Percentiles rank a stretch among this genome's conserved stretches.
Conservation (phyloP, 2,888 invertebrate species). For the Eurytoma adleriae region DNA sequence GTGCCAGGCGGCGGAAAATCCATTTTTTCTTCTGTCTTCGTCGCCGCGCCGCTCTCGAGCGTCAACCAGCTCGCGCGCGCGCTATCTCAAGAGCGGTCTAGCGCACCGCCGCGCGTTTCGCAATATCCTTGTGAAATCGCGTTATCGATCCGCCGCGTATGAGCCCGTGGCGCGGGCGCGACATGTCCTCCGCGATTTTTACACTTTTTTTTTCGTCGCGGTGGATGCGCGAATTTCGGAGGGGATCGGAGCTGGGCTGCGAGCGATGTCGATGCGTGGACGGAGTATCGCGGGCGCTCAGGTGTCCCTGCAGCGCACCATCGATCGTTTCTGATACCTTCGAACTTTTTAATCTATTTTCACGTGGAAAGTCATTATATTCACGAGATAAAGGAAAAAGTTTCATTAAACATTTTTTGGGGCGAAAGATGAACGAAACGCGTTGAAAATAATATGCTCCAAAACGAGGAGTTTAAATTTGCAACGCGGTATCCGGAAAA, state of each 20-base stretch:
- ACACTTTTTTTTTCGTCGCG: neutral
- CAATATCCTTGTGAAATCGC: slow-evolving; percentile 52
- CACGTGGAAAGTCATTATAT: too few relatives aligned
- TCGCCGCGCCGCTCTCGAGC: neutral
- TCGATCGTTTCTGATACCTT: too few relatives aligned
- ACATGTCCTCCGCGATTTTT: neutral
- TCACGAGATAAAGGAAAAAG: too few relatives aligned
- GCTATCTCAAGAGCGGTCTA: slow-evolving; percentile 19
- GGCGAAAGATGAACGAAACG: too few relatives aligned
- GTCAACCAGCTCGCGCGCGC: neutral
- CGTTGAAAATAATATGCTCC: too few relatives aligned
- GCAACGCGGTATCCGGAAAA: too few relatives aligned
- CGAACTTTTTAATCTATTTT: too few relatives aligned
- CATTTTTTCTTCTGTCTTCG: neutral
- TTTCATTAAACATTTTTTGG: too few relatives aligned
- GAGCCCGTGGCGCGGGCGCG: neutral
- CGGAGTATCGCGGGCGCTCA: neutral
- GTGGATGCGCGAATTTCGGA: slow-evolving; percentile 2
- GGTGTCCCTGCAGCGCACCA: neutral
- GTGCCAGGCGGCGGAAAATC: neutral
- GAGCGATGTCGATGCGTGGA: too few relatives aligned
- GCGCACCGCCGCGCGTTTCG: slow-evolving; percentile 31
- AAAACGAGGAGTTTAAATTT: too few relatives aligned
- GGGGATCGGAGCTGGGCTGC: neutral
- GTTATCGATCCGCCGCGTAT: slow-evolving; percentile 42